Conservation (phyloP, 2,113 vertebrate species). For the Leucoraja erinaceus region DNA sequence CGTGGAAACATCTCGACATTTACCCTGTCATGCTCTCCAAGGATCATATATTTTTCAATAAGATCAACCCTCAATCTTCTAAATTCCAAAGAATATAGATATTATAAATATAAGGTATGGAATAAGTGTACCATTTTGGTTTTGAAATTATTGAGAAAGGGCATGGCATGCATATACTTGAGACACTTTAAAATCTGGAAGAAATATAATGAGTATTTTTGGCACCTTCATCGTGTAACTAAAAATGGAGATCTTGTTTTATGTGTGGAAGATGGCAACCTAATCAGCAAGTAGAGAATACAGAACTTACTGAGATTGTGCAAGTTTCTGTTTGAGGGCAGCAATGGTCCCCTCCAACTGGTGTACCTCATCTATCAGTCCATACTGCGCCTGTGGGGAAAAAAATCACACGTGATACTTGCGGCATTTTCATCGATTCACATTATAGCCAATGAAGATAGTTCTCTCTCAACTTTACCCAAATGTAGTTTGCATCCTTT, state of each 20-base stretch:
- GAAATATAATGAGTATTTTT: background rate
- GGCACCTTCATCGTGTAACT: background rate
- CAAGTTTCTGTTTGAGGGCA: conserved; percentile 68
- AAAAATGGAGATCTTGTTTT: background rate
- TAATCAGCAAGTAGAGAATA: background rate
- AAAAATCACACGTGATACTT: background rate
- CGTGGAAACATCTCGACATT: too few species aligned
- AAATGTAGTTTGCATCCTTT: background rate
- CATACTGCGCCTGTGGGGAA: conserved; percentile 64
- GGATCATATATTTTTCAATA: too few species aligned
- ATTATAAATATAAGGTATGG: too few species aligned
- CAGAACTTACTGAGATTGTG: conserved; percentile 72
- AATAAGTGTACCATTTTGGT: background rate
- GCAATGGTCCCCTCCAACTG: conserved; percentile 68
- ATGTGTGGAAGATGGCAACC: background rate
- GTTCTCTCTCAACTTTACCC: background rate
- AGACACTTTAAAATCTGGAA: conserved; percentile 7
- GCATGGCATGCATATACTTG: background rate
- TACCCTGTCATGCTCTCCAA: too few species aligned
- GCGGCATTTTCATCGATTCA: background rate
- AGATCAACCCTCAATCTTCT: too few species aligned
- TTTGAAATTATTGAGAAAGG: background rate
- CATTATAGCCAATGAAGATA: background rate
- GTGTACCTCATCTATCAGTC: conserved; percentile 71
- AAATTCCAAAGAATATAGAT: too few species aligned